These are phyloP conservation scores for Rhinella marina DNA, from an alignment of 2,797 vertebrate genomes.

Conservation along the genomic window DNA sequence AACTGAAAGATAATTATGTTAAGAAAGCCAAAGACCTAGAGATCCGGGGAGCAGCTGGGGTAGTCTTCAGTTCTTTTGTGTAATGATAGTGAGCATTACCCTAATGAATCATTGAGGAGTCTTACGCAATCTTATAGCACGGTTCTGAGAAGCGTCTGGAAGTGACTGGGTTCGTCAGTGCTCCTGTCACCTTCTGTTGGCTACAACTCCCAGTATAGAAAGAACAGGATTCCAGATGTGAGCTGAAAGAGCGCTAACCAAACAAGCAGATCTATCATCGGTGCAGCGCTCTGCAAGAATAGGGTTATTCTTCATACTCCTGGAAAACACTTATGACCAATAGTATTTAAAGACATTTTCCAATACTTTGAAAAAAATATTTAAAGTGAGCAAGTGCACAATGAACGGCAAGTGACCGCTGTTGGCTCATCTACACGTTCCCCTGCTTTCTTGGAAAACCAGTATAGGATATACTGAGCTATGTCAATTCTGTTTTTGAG, in stretches of 20 bases:
- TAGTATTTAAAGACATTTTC: too few species aligned
- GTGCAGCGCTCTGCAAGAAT: background rate
- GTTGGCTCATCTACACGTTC: too few species aligned
- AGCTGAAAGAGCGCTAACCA: background rate
- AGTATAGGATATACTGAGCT: background rate
- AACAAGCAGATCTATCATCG: conserved; percentile 24
- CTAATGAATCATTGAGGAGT: background rate
- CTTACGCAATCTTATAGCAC: background rate
- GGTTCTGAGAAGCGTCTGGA: conserved; percentile 10
- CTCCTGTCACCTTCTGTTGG: conserved; percentile 17
- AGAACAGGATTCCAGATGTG: conserved; percentile 43
- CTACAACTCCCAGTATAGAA: conserved; percentile 19
- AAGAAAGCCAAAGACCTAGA: background rate
- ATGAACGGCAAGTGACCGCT: too few species aligned
- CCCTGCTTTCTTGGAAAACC: too few species aligned
- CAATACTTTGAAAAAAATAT: too few species aligned
- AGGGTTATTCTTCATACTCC: background rate
- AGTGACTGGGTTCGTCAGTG: background rate
- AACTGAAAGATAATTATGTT: background rate
- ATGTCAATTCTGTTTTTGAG: background rate
- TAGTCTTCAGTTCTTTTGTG: background rate
- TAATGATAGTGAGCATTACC: background rate
- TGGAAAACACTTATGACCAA: background rate
- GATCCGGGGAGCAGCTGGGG: background rate
- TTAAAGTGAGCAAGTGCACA: background rate